These are phyloP conservation scores for Gephyroberyx darwinii DNA, from an alignment of 2,797 vertebrate genomes.

Conservation along the genomic window DNA sequence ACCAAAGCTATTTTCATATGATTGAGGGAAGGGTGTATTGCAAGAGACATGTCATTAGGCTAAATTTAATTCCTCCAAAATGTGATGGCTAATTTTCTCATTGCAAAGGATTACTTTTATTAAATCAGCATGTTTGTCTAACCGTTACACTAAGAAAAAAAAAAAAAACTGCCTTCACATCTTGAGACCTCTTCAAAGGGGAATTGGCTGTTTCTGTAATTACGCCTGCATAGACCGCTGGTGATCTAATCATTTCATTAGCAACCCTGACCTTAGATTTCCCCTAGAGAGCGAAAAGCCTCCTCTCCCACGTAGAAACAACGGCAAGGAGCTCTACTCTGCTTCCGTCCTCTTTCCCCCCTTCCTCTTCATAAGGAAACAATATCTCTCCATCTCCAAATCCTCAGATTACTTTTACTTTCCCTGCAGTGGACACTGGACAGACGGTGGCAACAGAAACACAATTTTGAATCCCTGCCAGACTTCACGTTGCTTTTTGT, in stretches of 20 bases:
- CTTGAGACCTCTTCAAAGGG: constrained; percentile 6
- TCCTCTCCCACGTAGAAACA: constrained; percentile 10
- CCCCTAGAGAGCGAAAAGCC: background rate
- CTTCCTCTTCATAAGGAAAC: too few species aligned
- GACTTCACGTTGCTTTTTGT: too few species aligned
- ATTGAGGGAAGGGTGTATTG: too few species aligned
- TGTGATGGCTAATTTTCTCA: background rate
- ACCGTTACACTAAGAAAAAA: background rate
- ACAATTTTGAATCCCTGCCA: too few species aligned
- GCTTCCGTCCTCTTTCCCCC: too few species aligned
- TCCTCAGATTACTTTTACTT: too few species aligned
- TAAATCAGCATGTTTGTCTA: constrained; percentile 18
- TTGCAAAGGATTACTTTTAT: constrained; percentile 2
- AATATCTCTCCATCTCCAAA: too few species aligned
- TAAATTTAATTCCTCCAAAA: too few species aligned
- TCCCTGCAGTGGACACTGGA: too few species aligned
- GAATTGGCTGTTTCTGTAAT: constrained; percentile 1
- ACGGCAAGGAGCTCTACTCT: background rate
- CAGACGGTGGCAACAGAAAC: too few species aligned
- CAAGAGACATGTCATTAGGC: too few species aligned
- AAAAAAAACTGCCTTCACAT: background rate
- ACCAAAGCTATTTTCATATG: too few species aligned
- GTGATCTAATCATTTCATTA: constrained; percentile 41
- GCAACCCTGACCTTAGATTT: constrained; percentile 5
- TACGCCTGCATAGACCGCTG: background rate